phyloP scores from a whole-genome alignment of 2,797 vertebrate genomes.

The Todus mexicanus region DNA sequence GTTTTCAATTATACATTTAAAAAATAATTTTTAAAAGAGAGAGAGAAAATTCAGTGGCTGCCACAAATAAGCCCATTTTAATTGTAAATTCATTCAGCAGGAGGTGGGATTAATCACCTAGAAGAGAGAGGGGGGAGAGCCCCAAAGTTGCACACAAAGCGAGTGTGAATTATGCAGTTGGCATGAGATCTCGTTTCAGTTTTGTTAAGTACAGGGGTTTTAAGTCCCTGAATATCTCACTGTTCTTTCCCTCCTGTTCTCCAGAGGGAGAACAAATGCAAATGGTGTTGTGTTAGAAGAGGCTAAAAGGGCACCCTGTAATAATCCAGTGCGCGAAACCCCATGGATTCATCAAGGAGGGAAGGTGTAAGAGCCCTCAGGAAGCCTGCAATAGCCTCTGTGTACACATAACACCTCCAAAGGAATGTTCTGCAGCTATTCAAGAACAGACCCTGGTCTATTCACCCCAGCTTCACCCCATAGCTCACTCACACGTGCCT shows the following conservation, averaged over 20 bases:
- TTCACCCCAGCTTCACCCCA: slow-evolving; percentile 30
- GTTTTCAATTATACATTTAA: slow-evolving; percentile 64
- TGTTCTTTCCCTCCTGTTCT: slow-evolving; percentile 60
- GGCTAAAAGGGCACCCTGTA: slow-evolving; percentile 63
- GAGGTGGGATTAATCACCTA: slow-evolving; percentile 50
- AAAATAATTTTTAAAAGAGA: not conserved
- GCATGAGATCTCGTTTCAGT: slow-evolving; percentile 58
- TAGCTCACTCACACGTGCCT: not conserved
- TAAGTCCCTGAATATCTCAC: slow-evolving; percentile 56
- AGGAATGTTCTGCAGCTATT: slow-evolving; percentile 49
- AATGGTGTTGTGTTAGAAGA: slow-evolving; percentile 52
- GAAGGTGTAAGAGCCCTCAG: slow-evolving; percentile 52
- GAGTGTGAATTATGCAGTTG: slow-evolving; percentile 37
- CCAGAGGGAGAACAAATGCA: slow-evolving; percentile 61
- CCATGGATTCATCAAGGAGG: slow-evolving; percentile 27
- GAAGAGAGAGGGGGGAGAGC: not conserved
- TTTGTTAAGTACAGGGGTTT: slow-evolving; percentile 49
- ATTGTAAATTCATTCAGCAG: slow-evolving; percentile 56
- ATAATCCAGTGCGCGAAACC: slow-evolving; percentile 6
- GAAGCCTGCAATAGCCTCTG: slow-evolving; percentile 50
- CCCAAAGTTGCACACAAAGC: not conserved
- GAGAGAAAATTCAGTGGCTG: slow-evolving; percentile 44
- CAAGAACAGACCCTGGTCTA: slow-evolving; percentile 14
- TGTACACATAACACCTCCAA: slow-evolving; percentile 55
- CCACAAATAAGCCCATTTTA: slow-evolving; percentile 55